Base-by-base conservation (phyloP, 2,888 invertebrate species). In the Tenthredo scrophulariae region DNA sequence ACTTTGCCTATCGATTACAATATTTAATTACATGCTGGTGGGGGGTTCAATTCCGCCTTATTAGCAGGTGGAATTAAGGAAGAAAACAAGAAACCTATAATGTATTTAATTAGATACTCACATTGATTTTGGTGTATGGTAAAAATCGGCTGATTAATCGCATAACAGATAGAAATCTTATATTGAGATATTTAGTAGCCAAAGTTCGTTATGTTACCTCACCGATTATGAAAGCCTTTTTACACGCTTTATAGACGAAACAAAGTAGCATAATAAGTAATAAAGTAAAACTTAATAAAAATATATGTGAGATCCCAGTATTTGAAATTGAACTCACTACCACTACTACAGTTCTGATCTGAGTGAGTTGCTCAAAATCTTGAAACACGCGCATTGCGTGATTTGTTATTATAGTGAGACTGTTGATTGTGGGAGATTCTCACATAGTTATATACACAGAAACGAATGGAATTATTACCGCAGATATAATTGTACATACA, bases 361-460 rank as follows among this genome's bases (percentile, higher is more conserved):
- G 15, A 29, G 67, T 7, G 37, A 67, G 18, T 67, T 67, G 67
- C 67, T 67, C 15, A 67, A 67, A 67, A 67, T 67, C 33, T 18
- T 13, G 6, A 4, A 7, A 67, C 67, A 33, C 26, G 67, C 33
- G 67, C 33, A 67, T 67, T 33, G 67, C 67, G 67, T 67, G 67
- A 67, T 33, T 67, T 33, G 33, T 67, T 67, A 33, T 33, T 33
- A 67, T 15, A 67, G 29, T 67, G 67, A 67, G 33, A 67, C 18
- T 67, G 67, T 33, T 67, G 18, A 33, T 18, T 67, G 33, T 67
- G 67, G 33, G 67, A 67, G 18, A 67, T 67, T 67, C 67, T 67
- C 67, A 67, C 67, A 67, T 33, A 33, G 3, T 33, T 67, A 18
- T 33, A 33, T 26, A 67, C 13, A 67, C 18, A 67, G 22, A 67